Evolutionary conservation across 2,888 invertebrate genomes (phyloP), one percentile per base, ranked within the genome.

Genomic region (Ornithoptera alexandrae): DNA sequence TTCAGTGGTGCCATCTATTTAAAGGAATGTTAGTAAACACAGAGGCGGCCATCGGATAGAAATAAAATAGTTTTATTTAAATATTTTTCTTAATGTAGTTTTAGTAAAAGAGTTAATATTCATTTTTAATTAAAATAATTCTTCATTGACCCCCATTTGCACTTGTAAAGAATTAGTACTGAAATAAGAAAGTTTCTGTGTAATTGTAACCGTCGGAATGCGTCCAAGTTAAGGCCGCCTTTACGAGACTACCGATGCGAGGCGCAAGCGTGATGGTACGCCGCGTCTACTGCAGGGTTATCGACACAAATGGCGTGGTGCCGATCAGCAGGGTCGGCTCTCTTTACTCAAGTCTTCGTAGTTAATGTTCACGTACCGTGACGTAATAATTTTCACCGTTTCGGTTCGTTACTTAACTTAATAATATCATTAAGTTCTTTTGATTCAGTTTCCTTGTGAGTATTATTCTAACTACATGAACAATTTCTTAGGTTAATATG

Each of bases 1-100:
- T 91, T 93, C 93, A 93, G 93, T 93, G 92, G 92, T 92, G 93
- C 93, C 94, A 93, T 92, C 94, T 94, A 82, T 88, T 85, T 87
- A 85, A 82, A 84, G 93, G 93, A 91, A 92, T 93, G 81, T 83
- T 76, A 86, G 90, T 78, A 71, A 56, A 61, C 66, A 69, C 73
- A 82, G 82, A 84, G 89, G 90, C 90, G 88, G 86, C 83, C 82
- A 88, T 85, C 87, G 84, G 84, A 89, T 79, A 76, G 74, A 71
- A 72, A 70, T 70, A 70, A 36, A 63, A 72, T 42, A 20, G 20
- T 67, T 67, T n/a, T 7, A 53, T n/a, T 53, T 53, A 18, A n/a
- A n/a, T n/a, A 22, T 22, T 58, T 58, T 22, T 7, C 20, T 12
- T 58, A n/a, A n/a, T n/a, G 12, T 15, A 12, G 22, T 12, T n/a